Percentiles rank a stretch among this genome's conserved stretches.
phyloP scores from a whole-genome alignment of 2,113 vertebrate species.

The Coturnix japonica region DNA sequence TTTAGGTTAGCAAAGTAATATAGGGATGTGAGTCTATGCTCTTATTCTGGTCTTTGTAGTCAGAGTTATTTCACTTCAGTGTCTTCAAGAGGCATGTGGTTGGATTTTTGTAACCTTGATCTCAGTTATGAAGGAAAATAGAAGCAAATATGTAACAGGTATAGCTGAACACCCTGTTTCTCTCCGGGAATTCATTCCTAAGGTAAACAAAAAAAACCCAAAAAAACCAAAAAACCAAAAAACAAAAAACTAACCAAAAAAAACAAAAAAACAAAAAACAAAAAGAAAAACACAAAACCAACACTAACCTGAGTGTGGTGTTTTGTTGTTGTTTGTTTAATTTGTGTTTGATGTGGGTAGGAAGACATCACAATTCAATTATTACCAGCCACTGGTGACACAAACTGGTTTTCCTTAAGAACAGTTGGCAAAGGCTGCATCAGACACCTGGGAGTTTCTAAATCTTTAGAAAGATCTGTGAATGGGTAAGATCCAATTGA shows the following conservation, averaged over 20 bases:
- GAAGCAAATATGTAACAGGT: neutral
- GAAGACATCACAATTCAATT: neutral
- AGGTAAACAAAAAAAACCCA: neutral
- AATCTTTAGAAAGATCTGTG: neutral
- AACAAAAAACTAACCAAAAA: no score
- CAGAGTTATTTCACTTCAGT: neutral
- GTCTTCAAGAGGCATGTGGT: neutral
- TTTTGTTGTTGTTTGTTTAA: neutral
- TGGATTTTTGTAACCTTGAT: neutral
- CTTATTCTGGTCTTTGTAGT: neutral
- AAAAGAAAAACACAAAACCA: no score
- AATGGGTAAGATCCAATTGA: neutral
- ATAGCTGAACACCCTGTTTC: neutral
- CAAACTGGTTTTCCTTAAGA: neutral
- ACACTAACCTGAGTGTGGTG: neutral
- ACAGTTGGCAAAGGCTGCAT: neutral
- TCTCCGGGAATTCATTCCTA: neutral
- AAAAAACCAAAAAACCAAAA: no score
- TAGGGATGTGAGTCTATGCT: neutral
- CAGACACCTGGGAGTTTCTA: neutral
- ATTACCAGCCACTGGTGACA: neutral
- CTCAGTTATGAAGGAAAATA: neutral
- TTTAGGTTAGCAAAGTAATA: conserved; percentile 24
- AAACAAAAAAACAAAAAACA: no score
- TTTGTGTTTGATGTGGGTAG: neutral